Evolutionary conservation across 2,113 vertebrate species (phyloP).

Genomic region (Heliornis fulica): DNA sequence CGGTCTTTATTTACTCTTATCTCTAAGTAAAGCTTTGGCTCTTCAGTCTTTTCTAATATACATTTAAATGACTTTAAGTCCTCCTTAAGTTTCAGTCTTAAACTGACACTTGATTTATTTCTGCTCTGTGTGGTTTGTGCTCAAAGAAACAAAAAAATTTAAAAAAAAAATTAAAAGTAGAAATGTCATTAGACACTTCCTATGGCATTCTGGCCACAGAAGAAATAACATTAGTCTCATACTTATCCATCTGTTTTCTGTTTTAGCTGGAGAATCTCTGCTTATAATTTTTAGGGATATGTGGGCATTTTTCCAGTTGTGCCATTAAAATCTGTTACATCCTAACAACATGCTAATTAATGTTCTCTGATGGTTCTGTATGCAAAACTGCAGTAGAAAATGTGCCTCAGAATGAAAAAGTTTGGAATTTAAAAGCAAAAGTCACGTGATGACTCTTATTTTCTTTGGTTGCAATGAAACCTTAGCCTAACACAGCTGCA

Average conservation of each 20-base stretch:
- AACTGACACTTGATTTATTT: conserved; percentile 67
- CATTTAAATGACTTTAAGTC: conserved; percentile 52
- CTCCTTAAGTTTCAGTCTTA: conserved; percentile 20
- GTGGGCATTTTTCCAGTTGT: conserved; percentile 66
- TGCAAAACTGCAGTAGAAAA: conserved; percentile 20
- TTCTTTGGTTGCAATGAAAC: neutral
- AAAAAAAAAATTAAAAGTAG: neutral
- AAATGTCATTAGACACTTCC: conserved; percentile 67
- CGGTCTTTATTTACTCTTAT: conserved; percentile 51
- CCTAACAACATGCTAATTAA: conserved; percentile 76
- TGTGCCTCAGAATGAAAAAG: neutral
- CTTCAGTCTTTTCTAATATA: conserved; percentile 49
- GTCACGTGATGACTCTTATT: neutral
- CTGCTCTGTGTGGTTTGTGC: conserved; percentile 7
- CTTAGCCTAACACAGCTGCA: conserved; percentile 2
- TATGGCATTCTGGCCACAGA: conserved; percentile 72
- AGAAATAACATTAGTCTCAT: conserved; percentile 74
- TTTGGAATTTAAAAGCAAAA: conserved; percentile 9
- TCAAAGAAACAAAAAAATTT: neutral
- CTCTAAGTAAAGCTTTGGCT: conserved; percentile 26
- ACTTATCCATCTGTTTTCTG: conserved; percentile 77
- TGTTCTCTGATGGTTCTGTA: conserved; percentile 33
- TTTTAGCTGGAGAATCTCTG: conserved; percentile 65
- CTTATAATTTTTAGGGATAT: conserved; percentile 69
- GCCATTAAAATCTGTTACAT: conserved; percentile 70